Evolutionary conservation across 2,113 vertebrate genomes (phyloP).

Genomic region (Orycteropus afer): DNA sequence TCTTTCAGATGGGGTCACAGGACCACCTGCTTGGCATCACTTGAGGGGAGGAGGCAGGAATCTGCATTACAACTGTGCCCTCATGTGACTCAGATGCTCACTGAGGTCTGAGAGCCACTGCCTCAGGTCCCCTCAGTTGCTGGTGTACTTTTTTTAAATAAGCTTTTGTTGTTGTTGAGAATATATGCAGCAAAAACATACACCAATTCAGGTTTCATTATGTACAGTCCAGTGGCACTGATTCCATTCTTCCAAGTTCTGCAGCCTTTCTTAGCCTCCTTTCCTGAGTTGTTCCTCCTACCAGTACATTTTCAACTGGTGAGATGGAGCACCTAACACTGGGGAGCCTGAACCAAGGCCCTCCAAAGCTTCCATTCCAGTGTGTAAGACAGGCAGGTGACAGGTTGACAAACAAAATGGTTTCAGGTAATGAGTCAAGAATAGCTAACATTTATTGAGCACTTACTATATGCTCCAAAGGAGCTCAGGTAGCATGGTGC

Average conservation of each 20-base stretch:
- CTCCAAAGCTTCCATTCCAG: too few relatives aligned
- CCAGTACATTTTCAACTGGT: not conserved
- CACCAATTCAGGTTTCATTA: not conserved
- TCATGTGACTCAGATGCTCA: rapidly evolving
- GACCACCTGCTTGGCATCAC: not conserved
- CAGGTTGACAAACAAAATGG: not conserved
- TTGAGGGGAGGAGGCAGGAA: not conserved
- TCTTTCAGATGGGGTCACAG: not conserved
- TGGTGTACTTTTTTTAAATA: not conserved
- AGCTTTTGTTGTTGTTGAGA: not conserved
- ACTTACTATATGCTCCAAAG: not conserved
- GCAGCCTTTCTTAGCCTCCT: not conserved
- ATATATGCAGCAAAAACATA: not conserved
- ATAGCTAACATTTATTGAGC: not conserved
- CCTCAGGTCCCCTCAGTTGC: not conserved
- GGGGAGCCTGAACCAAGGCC: not conserved
- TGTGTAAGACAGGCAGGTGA: not conserved
- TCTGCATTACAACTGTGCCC: not conserved
- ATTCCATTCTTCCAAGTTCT: not conserved
- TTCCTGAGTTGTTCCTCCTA: too few relatives aligned
- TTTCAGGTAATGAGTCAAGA: too few relatives aligned
- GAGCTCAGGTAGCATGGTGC: too few relatives aligned
- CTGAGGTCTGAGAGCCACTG: not conserved
- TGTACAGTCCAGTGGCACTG: not conserved
- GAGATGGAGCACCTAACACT: not conserved